Evolutionary conservation across 2,113 vertebrate genomes (phyloP), one percentile per base, ranked within the genome.

Genomic region (Struthio camelus): DNA sequence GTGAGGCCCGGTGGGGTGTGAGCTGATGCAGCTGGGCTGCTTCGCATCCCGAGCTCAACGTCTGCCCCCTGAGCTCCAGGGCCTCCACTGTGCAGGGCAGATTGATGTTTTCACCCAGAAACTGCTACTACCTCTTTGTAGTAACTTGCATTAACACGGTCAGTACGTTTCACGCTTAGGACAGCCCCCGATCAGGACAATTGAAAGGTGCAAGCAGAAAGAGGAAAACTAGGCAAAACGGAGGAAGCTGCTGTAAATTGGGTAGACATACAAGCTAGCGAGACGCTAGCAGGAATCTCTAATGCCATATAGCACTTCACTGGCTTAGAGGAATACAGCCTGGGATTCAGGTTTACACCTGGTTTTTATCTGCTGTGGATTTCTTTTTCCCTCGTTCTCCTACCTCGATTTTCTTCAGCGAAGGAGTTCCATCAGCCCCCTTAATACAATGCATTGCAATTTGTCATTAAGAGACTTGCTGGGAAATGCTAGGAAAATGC

Each of bases 11-110:
- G 75, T 93, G 54, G 93, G 93, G 91, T 94, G 87, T 95, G 93
- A 96, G 92, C 87, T 97, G 93, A 95, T 90, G 92, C 96, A 94
- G 94, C 96, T 95, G 94, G 80, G 85, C 50, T 53, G 91, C 85
- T 83, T 79, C 76, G 88, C 87, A 91, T 96, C 82, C 79, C 85
- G 90, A 83, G 87, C 5, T 73, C 62, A 94, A 87, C 70, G 56
- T 89, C 53, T 32, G 24, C 24, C n/a, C 83, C 0, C 5, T 38
- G 1, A 17, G 78, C 61, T 87, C 62, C 71, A 85, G 58, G 73
- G 93, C 89, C 89, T 87, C 79, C 65, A 7, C 46, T 73, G 87
- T 48, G 71, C 79, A 93, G 54, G 3, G 2, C 42, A 22, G 51
- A 40, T 77, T 83, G 70, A 46, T 6, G 14, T 90, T 93, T 90